Percentiles rank a stretch among this genome's conserved stretches.
These are phyloP conservation scores for Podargus strigoides DNA, from an alignment of 2,797 vertebrate genomes.

Conservation along the genomic window DNA sequence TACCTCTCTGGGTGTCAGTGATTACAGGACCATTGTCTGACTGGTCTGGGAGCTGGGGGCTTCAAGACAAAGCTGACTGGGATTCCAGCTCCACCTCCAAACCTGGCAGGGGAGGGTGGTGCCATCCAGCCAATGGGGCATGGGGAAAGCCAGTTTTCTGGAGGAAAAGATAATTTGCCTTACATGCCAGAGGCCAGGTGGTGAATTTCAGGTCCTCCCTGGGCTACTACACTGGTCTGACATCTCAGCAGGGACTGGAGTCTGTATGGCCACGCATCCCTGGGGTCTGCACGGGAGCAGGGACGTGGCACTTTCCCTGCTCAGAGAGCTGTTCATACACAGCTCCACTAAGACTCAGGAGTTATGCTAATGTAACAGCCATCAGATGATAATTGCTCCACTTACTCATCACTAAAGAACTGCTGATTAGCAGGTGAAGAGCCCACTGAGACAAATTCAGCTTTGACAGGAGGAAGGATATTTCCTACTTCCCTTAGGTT, in stretches of 20 bases:
- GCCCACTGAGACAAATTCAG: background rate
- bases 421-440: background rate
- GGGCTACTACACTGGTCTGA: too few species aligned
- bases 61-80: too few species aligned
- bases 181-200: background rate
- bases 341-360: background rate
- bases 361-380: background rate
- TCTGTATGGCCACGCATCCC: accelerated
- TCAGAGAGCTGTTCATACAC: background rate
- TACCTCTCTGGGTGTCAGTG: too few species aligned
- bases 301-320: background rate
- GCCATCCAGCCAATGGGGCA: too few species aligned
- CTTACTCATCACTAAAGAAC: background rate
- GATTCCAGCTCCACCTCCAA: background rate
- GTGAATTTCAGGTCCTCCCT: too few species aligned
- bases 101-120: background rate
- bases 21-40: too few species aligned
- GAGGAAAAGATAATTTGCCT: background rate
- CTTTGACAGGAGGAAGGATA: background rate
- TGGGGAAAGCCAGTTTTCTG: background rate
- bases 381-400: background rate
- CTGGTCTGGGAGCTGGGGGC: too few species aligned
- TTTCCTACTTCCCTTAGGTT: background rate
- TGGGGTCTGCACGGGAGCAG: background rate
- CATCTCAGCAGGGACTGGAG: too few species aligned